Base-by-base conservation (phyloP, 2,888 invertebrate genomes). In the Exocentrus adspersus region DNA sequence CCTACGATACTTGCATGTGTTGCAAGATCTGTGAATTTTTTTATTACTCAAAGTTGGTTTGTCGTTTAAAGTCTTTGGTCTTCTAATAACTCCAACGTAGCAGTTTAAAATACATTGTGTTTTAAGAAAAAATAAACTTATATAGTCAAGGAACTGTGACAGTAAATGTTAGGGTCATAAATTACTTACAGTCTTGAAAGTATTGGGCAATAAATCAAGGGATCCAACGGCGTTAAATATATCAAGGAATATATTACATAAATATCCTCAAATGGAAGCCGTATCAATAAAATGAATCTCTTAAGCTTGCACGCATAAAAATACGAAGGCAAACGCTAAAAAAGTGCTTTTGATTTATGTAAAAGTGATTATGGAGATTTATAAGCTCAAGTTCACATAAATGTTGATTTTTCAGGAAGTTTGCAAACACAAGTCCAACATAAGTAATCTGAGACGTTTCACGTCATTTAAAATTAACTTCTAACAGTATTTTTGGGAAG, bases 261-360 rank as follows among this genome's bases (percentile, higher is more conserved):
- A 37, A 37, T 37, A 37, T 12, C 32, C 14, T 12, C n/a, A 37
- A 37, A 24, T 24, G 7, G 24, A 24, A 37, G n/a, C n/a, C 14
- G 37, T 37, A 37, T 37, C 37, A 12, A 37, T n/a, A 12, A 37
- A 37, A 6, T n/a, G 12, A 37, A 37, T 37, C 4, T 37, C 2
- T 9, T 37, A 37, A n/a, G 1, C 37, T 37, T 37, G 5, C 37
- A 37, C 14, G 37, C 2, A 12, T 37, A 12, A 12, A 37, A 37
- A 37, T 12, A 14, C 37, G 37, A 12, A 3, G 12, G 37, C 37
- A 12, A 2, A 32, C 7, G 37, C 37, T 12, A 37, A 12, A 37
- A 37, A n/a, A 37, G n/a, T n/a, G 37, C 37, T 37, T 37, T 37
- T 37, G 37, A 37, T 37, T 37, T 37, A 37, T 37, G 37, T n/a